phyloP scores from a whole-genome alignment of 2,888 invertebrate species.

The Synanthedon formicaeformis region DNA sequence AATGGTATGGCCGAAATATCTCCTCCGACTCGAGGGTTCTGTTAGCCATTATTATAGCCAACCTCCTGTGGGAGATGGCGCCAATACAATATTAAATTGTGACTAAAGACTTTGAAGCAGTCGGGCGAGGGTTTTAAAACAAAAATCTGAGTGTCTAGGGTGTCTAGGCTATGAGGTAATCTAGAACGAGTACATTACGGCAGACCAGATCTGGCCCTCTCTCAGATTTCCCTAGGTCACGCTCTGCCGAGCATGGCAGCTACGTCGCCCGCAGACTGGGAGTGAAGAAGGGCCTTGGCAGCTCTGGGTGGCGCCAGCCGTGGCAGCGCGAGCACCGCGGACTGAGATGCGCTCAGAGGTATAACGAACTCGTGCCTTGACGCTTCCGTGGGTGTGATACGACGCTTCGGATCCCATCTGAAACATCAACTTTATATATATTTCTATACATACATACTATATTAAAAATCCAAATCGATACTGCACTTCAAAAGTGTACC shows the following conservation, averaged over 20 bases:
- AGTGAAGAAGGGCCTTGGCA: conserved; percentile 66
- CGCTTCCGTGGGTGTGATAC: conserved; percentile 93
- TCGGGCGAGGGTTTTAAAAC: too few relatives aligned
- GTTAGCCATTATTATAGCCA: too few relatives aligned
- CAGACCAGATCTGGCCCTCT: conserved; percentile 21
- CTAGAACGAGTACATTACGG: neutral
- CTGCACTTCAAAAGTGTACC: too few relatives aligned
- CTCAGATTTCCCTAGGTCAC: conserved; percentile 61
- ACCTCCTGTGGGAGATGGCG: too few relatives aligned
- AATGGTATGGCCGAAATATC: too few relatives aligned
- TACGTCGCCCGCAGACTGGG: conserved; percentile 75
- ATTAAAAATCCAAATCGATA: too few relatives aligned
- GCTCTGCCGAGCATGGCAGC: conserved; percentile 74
- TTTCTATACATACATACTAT: too few relatives aligned
- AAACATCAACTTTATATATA: neutral
- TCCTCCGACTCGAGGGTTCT: too few relatives aligned
- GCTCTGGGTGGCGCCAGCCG: conserved; percentile 46
- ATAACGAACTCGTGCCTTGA: conserved; percentile 86
- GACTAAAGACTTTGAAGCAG: too few relatives aligned
- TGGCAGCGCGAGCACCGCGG: conserved; percentile 59
- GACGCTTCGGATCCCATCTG: conserved; percentile 93
- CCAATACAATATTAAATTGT: too few relatives aligned
- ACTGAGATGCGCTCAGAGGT: conserved; percentile 46
- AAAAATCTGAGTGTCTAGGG: neutral
- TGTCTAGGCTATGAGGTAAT: too few relatives aligned